Percentiles rank a stretch among this genome's conserved stretches.
These are phyloP conservation scores for Cardinalis cardinalis DNA, from an alignment of 2,113 vertebrate species.

Conservation along the genomic window DNA sequence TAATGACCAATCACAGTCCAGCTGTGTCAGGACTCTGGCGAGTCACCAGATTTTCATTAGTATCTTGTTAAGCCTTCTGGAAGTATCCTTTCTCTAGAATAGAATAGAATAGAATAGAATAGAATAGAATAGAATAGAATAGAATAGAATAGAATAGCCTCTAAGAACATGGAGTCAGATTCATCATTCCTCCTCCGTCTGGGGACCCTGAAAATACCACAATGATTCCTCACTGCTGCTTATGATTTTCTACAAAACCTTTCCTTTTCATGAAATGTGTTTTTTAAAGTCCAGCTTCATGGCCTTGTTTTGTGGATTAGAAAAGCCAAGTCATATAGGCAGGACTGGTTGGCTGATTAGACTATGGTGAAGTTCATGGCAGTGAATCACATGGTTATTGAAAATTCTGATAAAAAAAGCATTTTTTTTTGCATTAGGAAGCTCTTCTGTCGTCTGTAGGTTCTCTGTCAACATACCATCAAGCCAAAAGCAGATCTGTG, in stretches of 20 bases:
- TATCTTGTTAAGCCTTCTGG: too few relatives aligned
- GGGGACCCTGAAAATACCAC: too few relatives aligned
- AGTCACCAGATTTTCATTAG: too few relatives aligned
- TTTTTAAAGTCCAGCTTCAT: neutral
- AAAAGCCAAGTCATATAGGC: neutral
- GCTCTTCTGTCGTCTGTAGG: neutral
- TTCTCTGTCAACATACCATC: neutral
- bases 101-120: too few relatives aligned
- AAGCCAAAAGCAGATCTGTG: neutral
- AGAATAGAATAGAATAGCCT: too few relatives aligned
- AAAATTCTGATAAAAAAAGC: neutral
- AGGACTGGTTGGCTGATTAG: neutral
- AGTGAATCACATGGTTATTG: neutral
- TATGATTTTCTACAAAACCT: neutral
- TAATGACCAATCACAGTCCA: too few relatives aligned
- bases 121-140: too few relatives aligned
- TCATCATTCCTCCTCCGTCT: too few relatives aligned
- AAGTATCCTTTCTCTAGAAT: too few relatives aligned
- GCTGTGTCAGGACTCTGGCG: too few relatives aligned
- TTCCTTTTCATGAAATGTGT: neutral
- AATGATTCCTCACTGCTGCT: neutral
- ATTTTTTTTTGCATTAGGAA: neutral
- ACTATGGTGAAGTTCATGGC: neutral
- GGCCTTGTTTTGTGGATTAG: neutral
- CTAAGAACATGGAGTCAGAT: too few relatives aligned